These are phyloP conservation scores for Agrotis ipsilon DNA, from an alignment of 2,888 invertebrate genomes.

Conservation along the genomic window DNA sequence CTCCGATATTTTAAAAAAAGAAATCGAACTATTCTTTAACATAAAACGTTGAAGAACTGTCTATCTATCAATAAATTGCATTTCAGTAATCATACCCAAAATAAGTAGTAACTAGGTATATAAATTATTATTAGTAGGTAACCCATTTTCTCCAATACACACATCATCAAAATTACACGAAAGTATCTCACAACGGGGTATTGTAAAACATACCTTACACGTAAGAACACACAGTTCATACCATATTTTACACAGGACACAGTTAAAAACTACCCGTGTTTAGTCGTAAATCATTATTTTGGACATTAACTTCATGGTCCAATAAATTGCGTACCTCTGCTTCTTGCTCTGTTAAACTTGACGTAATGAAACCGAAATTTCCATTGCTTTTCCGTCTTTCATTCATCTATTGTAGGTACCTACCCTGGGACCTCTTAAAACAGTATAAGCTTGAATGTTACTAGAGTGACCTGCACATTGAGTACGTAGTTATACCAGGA, in stretches of 20 bases:
- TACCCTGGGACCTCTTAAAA: no score
- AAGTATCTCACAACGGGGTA: not conserved
- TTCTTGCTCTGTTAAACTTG: constrained; percentile 24
- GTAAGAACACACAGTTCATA: not conserved
- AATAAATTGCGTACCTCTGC: constrained; percentile 12
- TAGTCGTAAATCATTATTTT: constrained; percentile 15
- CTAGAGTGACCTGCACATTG: no score
- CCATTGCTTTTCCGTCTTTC: not conserved
- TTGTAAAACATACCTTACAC: not conserved
- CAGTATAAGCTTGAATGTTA: no score
- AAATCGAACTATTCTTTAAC: not conserved
- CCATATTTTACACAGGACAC: constrained; percentile 5
- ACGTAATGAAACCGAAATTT: not conserved
- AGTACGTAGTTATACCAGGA: no score
- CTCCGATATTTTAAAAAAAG: not conserved
- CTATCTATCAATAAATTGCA: no score
- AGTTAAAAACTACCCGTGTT: constrained; percentile 8
- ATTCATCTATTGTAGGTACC: no score
- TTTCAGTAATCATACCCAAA: no score
- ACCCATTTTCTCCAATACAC: constrained; percentile 1
- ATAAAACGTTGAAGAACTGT: not conserved
- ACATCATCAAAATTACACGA: not conserved
- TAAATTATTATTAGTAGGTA: no score
- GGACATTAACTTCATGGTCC: constrained; percentile 31
- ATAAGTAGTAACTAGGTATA: no score